These are phyloP conservation scores for Calephelis nemesis DNA, from an alignment of 1,140 invertebrate genomes.

Conservation along the genomic window DNA sequence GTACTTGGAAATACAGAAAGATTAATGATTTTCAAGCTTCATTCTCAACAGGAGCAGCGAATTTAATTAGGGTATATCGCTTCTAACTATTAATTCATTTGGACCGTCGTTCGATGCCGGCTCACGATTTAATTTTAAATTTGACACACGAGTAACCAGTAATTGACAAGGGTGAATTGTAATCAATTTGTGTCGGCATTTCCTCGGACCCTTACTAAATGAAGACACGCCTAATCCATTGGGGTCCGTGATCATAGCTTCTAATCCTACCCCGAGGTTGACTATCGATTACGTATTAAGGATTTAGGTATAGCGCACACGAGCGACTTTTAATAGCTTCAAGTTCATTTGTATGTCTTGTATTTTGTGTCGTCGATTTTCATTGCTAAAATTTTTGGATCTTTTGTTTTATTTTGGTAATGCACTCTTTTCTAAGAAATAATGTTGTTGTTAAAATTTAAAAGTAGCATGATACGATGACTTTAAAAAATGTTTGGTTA, in stretches of 20 bases:
- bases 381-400: no score
- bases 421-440: no score
- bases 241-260: constrained; percentile 33
- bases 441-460: no score
- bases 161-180: constrained; percentile 20
- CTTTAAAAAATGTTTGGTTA: no score
- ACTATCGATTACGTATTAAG: constrained; percentile 29
- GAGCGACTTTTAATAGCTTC: not conserved
- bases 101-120: not conserved
- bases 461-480: no score
- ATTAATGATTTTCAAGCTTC: not conserved
- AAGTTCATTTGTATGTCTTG: no score
- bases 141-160: constrained; percentile 17
- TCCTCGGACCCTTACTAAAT: constrained; percentile 25
- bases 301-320: not conserved
- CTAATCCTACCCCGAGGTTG: constrained; percentile 30
- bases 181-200: constrained; percentile 19
- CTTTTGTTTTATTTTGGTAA: no score
- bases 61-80: constrained; percentile 12
- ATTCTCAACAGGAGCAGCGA: not conserved
- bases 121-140: constrained; percentile 13
- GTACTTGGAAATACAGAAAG: not conserved
- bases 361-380: no score
- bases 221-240: constrained; percentile 36
- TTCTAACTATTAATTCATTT: constrained; percentile 14